Evolutionary conservation across 2,888 invertebrate genomes (phyloP).

Genomic region (Andrena flavipes): DNA sequence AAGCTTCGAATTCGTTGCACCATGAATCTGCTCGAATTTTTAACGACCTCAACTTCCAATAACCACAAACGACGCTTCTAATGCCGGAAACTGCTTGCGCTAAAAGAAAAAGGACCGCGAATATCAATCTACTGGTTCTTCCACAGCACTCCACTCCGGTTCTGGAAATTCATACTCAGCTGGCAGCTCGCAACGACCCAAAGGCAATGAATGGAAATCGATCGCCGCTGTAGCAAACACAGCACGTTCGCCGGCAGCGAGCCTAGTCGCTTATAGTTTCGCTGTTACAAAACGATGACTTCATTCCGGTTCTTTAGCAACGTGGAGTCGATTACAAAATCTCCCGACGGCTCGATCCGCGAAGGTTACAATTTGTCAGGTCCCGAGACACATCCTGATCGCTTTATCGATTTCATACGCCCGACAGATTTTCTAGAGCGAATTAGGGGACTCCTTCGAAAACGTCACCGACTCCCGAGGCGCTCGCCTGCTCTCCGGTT

Average conservation of each 20-base stretch:
- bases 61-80: not conserved
- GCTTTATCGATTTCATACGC: not conserved
- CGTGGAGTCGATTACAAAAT: slow-evolving; percentile 10
- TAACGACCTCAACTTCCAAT: slow-evolving; percentile 13
- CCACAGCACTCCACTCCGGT: too few species aligned
- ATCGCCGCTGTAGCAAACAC: not conserved
- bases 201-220: not conserved
- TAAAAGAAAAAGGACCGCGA: not conserved
- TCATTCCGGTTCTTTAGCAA: slow-evolving; percentile 7
- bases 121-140: not conserved
- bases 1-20: too few species aligned
- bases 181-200: too few species aligned
- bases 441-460: not conserved
- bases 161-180: too few species aligned
- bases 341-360: not conserved
- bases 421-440: not conserved
- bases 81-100: not conserved
- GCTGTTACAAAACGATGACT: slow-evolving; percentile 17
- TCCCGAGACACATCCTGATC: not conserved
- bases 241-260: too few species aligned
- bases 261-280: not conserved
- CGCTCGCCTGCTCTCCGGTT: not conserved
- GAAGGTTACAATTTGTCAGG: slow-evolving; percentile 22
- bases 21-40: not conserved
- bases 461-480: not conserved